Evolutionary conservation across 2,888 invertebrate genomes (phyloP).

Genomic region (Dicycla oo): DNA sequence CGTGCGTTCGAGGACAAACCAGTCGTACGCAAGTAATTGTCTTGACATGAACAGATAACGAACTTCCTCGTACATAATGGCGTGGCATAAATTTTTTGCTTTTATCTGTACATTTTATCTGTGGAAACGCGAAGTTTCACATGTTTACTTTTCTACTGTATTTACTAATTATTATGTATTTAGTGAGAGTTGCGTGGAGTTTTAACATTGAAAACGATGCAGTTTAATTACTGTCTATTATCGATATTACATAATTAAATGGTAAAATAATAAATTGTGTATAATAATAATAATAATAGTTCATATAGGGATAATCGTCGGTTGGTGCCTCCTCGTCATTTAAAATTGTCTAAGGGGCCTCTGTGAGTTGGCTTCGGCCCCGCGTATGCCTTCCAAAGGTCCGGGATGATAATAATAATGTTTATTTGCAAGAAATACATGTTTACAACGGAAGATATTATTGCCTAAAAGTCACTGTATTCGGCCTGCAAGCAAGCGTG

Average conservation of each 20-base stretch:
- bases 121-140: constrained; percentile 33
- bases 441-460: too few relatives aligned
- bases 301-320: too few relatives aligned
- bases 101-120: constrained; percentile 48
- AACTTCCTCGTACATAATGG: constrained; percentile 58
- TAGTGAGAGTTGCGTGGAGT: constrained; percentile 28
- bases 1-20: constrained; percentile 34
- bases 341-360: too few relatives aligned
- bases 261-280: too few relatives aligned
- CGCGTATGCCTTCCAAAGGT: too few relatives aligned
- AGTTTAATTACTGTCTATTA: not conserved
- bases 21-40: constrained; percentile 54
- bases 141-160: constrained; percentile 39
- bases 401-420: too few relatives aligned
- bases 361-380: too few relatives aligned
- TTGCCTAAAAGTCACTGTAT: too few relatives aligned
- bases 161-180: constrained; percentile 37
- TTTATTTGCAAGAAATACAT: too few relatives aligned
- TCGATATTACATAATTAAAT: not conserved
- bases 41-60: constrained; percentile 54
- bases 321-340: too few relatives aligned
- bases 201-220: not conserved
- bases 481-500: too few relatives aligned
- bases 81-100: constrained; percentile 49
- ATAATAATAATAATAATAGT: too few relatives aligned